Percentiles rank a stretch among this genome's conserved stretches.
phyloP scores from a whole-genome alignment of 2,113 vertebrate species.

The Nerophis lumbriciformis region DNA sequence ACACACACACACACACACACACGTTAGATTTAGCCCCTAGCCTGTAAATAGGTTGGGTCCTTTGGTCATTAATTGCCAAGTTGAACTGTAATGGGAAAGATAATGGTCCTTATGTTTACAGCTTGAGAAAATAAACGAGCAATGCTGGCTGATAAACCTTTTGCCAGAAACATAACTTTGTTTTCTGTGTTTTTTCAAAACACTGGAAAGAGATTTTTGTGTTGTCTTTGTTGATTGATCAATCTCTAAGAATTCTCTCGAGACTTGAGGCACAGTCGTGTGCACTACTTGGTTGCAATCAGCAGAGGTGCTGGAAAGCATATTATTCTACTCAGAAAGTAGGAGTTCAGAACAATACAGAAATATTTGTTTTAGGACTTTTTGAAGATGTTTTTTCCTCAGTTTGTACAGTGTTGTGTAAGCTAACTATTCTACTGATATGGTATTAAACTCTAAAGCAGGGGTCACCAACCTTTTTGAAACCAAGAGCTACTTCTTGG shows the following conservation, averaged over 20 bases:
- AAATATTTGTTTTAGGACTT: too few species aligned
- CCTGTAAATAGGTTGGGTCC: slow-evolving; percentile 37
- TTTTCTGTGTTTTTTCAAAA: background rate
- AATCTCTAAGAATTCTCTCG: background rate
- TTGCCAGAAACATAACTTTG: background rate
- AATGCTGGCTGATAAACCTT: slow-evolving; percentile 7
- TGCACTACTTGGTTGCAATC: background rate
- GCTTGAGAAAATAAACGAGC: slow-evolving; percentile 29
- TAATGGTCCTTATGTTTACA: slow-evolving; percentile 41
- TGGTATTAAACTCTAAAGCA: too few species aligned
- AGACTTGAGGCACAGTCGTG: background rate
- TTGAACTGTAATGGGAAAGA: slow-evolving; percentile 48
- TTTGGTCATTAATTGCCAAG: slow-evolving; percentile 46
- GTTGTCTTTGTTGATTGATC: background rate
- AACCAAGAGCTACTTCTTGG: too few species aligned
- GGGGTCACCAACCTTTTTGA: too few species aligned
- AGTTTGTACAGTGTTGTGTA: too few species aligned
- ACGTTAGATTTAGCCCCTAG: slow-evolving; percentile 36
- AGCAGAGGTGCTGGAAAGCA: background rate
- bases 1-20: slow-evolving; percentile 33
- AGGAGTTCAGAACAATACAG: background rate
- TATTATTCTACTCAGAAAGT: background rate
- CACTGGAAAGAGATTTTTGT: background rate
- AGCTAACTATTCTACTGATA: too few species aligned
- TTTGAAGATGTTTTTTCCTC: too few species aligned